Evolutionary conservation across 1,140 invertebrate species (phyloP).

Genomic region (Parasteatoda tepidariorum): DNA sequence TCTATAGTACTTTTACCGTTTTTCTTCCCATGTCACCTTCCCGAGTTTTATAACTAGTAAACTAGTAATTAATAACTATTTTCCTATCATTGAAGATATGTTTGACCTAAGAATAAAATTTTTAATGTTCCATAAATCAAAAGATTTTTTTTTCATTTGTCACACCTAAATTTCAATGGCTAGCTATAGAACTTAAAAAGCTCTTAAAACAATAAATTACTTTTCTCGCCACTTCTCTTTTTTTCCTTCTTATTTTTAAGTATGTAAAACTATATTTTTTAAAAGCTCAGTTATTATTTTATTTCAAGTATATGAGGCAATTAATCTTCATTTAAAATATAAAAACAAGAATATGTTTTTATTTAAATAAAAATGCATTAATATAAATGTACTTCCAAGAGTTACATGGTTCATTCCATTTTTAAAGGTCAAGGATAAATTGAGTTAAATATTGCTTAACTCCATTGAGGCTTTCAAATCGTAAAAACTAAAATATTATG

Average conservation of each 20-base stretch:
- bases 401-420: background rate
- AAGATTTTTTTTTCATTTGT: too few species aligned
- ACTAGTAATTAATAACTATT: too few species aligned
- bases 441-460: slow-evolving; percentile 28
- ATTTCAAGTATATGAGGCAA: background rate
- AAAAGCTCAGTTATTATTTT: background rate
- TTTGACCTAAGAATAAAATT: too few species aligned
- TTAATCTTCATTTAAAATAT: background rate
- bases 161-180: too few species aligned
- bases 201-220: background rate
- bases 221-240: background rate
- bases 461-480: slow-evolving; percentile 18
- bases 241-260: background rate
- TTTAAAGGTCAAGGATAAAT: background rate
- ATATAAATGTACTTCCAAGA: background rate
- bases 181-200: too few species aligned
- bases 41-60: too few species aligned
- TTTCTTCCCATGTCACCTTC: too few species aligned
- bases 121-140: too few species aligned
- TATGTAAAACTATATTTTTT: background rate
- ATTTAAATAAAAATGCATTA: background rate
- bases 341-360: background rate
- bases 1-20: too few species aligned
- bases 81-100: too few species aligned
- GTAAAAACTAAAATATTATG: slow-evolving; percentile 45